Evolutionary conservation across 2,113 vertebrate species (phyloP), one percentile per base, ranked within the genome.

Genomic region (Eolophus roseicapilla): DNA sequence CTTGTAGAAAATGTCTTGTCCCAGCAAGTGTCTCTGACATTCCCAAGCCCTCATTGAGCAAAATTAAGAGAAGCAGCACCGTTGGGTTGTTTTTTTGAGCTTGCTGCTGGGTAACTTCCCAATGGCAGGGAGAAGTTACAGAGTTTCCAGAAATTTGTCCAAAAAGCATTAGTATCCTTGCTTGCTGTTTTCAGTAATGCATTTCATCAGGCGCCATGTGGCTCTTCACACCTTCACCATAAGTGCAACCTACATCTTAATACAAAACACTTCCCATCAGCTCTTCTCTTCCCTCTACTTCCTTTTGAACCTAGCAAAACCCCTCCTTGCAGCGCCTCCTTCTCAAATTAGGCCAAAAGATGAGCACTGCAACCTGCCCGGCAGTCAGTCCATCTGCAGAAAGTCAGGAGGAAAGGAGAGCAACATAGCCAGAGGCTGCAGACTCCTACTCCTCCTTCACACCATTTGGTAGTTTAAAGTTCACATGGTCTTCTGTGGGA

Each of bases 291-390:
- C 44, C 29, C 16, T 59, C 53, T 74, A 1, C 17, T 41, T 65
- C 28, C 11, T 44, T 53, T 77, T 25, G 3, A 35, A 33, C 9
- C 3, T 13, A 49, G 21, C 19, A 74, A 75, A 88, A 46, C 1
- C 7, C 21, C 15, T 83, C 12, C 41, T 41, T 77, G 29, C 10
- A 70, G 20, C 27, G 14, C 1, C 1, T 2, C 6, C 9, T 70
- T 79, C 85, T 71, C 68, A 46, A 76, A 29, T 0, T 2, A 6
- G 35, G 9, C 63, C 33, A 28, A 10, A 79, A 71, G 49, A n/a
- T 37, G 46, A 43, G 17, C 18, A 28, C 60, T 1, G 1, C 44
- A 82, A 44, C 31, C 20, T 3, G 0, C 14, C 29, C 1, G 2
- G 24, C 44, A n/a, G 41, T 21, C 1, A 1, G 3, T 31, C 27